phyloP scores from a whole-genome alignment of 2,797 vertebrate species.

The Microtus agrestis region DNA sequence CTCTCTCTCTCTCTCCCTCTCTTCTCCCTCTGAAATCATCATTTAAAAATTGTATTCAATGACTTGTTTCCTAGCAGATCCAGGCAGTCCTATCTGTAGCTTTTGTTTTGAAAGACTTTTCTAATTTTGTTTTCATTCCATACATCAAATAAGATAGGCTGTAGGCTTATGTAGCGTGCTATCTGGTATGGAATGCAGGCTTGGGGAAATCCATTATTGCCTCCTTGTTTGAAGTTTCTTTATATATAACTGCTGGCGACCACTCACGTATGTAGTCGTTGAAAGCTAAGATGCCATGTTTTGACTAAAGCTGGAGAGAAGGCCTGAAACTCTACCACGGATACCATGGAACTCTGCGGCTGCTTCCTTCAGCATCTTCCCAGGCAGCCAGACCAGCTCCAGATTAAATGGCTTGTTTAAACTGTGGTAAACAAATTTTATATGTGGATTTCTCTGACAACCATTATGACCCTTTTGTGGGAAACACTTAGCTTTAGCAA shows the following conservation, averaged over 20 bases:
- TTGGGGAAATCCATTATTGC: not conserved
- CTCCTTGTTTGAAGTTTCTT: slow-evolving; percentile 3
- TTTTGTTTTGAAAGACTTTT: slow-evolving; percentile 38
- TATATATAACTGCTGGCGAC: not conserved
- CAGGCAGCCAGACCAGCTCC: not conserved
- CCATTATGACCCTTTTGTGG: slow-evolving; percentile 59
- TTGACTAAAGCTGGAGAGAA: not conserved
- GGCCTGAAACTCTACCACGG: not conserved
- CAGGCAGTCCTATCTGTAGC: not conserved
- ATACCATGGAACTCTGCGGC: too few species aligned
- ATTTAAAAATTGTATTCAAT: not conserved
- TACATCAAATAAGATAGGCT: not conserved
- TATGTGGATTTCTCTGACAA: slow-evolving; percentile 72
- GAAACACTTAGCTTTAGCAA: slow-evolving; percentile 58
- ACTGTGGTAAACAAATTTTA: slow-evolving; percentile 59
- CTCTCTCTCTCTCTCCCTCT: not conserved
- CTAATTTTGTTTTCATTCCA: slow-evolving; percentile 13
- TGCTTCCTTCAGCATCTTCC: not conserved
- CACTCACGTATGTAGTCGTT: not conserved
- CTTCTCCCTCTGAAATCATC: not conserved
- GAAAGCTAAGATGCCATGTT: not conserved
- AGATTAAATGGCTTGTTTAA: slow-evolving; percentile 70
- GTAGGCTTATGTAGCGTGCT: not conserved
- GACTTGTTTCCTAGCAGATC: not conserved
- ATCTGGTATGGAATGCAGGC: not conserved